Conservation (phyloP, 2,888 invertebrate species). For the Bimastos eiseni region DNA sequence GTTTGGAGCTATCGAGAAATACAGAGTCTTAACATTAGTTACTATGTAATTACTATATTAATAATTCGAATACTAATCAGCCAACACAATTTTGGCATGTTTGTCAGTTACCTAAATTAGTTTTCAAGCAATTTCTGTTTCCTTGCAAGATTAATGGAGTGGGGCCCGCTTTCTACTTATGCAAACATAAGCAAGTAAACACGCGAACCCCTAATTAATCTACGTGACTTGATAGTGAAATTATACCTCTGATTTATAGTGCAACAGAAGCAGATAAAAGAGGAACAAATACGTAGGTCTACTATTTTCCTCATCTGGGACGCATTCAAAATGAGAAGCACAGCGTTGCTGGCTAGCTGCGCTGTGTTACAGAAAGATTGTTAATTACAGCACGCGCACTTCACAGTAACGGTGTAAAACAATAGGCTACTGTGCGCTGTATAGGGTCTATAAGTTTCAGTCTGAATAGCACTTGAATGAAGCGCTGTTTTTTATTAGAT, state of each 20-base stretch:
- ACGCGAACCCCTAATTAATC: background rate
- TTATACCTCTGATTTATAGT: background rate
- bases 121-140: background rate
- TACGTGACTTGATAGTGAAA: background rate
- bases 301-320: background rate
- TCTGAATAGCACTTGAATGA: too few species aligned
- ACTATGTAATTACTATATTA: too few species aligned
- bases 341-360: too few species aligned
- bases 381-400: too few species aligned
- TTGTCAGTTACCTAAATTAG: too few species aligned
- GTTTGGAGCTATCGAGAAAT: background rate
- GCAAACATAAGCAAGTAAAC: background rate
- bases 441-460: too few species aligned
- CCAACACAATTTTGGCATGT: too few species aligned
- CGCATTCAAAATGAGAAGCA: background rate
- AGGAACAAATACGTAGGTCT: background rate
- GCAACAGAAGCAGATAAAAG: background rate
- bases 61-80: background rate
- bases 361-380: too few species aligned
- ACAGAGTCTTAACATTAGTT: too few species aligned
- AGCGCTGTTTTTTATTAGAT: too few species aligned
- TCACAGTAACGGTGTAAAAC: too few species aligned
- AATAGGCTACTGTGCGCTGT: too few species aligned
- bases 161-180: background rate
- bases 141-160: background rate